Evolutionary conservation across 2,797 vertebrate genomes (phyloP), one percentile per base, ranked within the genome.

Genomic region (Oreortyx pictus): DNA sequence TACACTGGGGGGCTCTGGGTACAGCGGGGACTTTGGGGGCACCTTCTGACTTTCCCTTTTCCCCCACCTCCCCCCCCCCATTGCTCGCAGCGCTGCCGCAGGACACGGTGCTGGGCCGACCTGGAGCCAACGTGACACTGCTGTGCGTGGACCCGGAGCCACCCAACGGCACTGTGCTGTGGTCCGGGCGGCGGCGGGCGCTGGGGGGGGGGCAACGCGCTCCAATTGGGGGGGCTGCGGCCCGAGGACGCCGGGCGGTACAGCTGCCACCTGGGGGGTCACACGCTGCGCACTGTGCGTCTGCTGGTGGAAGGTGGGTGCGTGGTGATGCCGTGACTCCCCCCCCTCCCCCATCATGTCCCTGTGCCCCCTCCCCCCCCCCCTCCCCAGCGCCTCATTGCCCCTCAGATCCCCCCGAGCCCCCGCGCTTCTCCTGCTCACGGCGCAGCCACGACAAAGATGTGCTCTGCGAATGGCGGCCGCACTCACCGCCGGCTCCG

Each of bases 391-490:
- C 68, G 1, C 22, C 54, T 93, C 29, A 33, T 20, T 76, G 59
- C 54, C 12, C 95, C 79, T 70, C 95, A 99, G 99, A 95, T 27
- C 97, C 98, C 84, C 98, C 97, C 0, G 97, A 98, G 93, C 91
- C 17, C 9, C 98, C 98, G 1, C 77, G 4, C 0, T 60, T 98
- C 67, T 95, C 57, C 77, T 99, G 99, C 96, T 97, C 95, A 92
- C 98, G 98, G 90, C 98, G 90, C 94, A 98, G 97, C 24, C 98
- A 97, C 1, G 93, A 96, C 43, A 98, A 97, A 85, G 98, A 98
- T 8, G 97, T 99, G 2, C 86, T 96, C 9, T 99, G 99, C 79
- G 98, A 98, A 80, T 99, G 98, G 98, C 94, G 31, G 0, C 96
- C 97, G 14, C 92, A 13, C 52, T 81, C 57, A 2, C 70, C 92